phyloP scores from a whole-genome alignment of 2,888 invertebrate species.

The Lysandra coridon region DNA sequence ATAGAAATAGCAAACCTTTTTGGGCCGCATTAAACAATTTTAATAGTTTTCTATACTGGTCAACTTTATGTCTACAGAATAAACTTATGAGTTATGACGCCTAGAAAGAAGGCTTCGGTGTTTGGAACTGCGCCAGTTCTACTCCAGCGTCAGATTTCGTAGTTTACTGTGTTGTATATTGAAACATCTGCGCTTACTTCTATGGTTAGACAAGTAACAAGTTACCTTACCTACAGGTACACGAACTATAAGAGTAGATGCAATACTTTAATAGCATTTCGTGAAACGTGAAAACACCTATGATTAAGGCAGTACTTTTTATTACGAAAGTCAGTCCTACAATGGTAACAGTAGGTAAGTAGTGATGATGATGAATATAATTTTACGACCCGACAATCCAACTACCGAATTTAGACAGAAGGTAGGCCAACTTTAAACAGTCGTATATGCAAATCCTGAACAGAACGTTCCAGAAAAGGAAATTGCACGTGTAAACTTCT shows the following conservation, averaged over 20 bases:
- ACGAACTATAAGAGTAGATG: background rate
- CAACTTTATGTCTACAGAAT: background rate
- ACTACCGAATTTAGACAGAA: background rate
- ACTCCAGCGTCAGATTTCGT: background rate
- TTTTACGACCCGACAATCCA: background rate
- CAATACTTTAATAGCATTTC: background rate
- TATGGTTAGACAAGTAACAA: background rate
- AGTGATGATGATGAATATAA: background rate
- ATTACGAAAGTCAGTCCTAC: no score
- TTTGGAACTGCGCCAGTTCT: conserved; percentile 9
- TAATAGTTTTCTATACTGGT: background rate
- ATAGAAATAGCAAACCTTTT: no score
- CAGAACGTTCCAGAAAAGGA: conserved; percentile 12
- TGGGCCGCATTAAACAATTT: no score
- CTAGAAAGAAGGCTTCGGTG: background rate
- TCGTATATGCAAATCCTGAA: background rate
- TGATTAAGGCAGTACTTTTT: no score
- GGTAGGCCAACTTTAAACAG: background rate
- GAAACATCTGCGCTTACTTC: background rate
- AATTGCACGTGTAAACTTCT: conserved; percentile 5
- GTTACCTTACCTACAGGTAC: background rate
- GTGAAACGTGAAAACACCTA: no score
- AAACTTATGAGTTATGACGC: conserved; percentile 1
- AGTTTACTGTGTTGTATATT: background rate
- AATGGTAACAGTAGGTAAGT: no score